Evolutionary conservation across 2,797 vertebrate genomes (phyloP).

Genomic region (Phalloptychus januarius): DNA sequence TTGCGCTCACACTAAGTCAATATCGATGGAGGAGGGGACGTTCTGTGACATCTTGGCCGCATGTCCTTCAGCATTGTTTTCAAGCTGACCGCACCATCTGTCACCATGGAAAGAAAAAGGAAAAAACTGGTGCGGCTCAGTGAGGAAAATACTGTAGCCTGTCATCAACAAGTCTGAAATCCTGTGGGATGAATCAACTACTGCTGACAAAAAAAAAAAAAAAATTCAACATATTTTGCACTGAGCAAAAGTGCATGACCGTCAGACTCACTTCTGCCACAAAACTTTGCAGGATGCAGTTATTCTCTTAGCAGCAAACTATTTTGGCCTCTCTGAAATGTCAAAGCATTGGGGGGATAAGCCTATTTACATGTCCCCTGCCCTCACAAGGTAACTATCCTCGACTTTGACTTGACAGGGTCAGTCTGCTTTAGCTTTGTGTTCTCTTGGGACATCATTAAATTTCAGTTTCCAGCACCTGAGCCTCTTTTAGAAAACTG

Average conservation of each 20-base stretch:
- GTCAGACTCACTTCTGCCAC: background rate
- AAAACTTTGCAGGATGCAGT: constrained; percentile 18
- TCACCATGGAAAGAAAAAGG: constrained; percentile 45
- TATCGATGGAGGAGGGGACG: constrained; percentile 54
- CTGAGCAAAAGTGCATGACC: constrained; percentile 7
- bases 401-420: constrained; percentile 70
- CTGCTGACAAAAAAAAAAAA: background rate
- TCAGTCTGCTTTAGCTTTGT: constrained; percentile 67
- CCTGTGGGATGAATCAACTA: background rate
- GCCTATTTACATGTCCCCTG: constrained; percentile 68
- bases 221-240: constrained; percentile 9
- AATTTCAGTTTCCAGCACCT: constrained; percentile 74
- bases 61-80: constrained; percentile 73
- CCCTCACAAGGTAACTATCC: constrained; percentile 64
- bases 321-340: constrained; percentile 56
- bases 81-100: constrained; percentile 70
- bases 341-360: constrained; percentile 49
- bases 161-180: constrained; percentile 28
- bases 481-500: constrained; percentile 65
- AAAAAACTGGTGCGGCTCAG: constrained; percentile 37
- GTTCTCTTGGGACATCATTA: constrained; percentile 78
- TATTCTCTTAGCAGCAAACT: constrained; percentile 36
- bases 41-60: constrained; percentile 50
- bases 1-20: constrained; percentile 60
- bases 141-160: constrained; percentile 50